These are phyloP conservation scores for Equus quagga DNA, from an alignment of 2,113 vertebrate species.

Conservation along the genomic window DNA sequence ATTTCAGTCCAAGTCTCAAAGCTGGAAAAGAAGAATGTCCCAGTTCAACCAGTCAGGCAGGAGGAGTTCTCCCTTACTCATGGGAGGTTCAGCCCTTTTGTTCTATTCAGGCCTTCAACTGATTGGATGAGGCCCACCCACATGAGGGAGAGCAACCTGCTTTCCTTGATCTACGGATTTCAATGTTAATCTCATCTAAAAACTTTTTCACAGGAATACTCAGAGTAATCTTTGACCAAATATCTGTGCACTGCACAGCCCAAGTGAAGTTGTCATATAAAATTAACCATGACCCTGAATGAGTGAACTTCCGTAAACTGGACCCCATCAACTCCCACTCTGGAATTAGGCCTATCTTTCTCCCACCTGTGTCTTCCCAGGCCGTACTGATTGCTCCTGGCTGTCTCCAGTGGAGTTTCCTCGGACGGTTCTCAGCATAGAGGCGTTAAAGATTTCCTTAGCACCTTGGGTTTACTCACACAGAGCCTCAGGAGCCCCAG, in stretches of 20 bases:
- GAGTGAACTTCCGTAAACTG: background rate
- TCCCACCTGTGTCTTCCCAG: background rate
- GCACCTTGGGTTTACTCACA: background rate
- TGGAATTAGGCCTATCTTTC: background rate
- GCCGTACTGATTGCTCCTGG: background rate
- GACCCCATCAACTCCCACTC: background rate
- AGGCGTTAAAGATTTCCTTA: background rate
- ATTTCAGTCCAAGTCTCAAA: background rate
- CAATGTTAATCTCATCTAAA: background rate
- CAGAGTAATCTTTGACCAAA: background rate
- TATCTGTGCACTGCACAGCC: background rate
- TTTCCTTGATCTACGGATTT: background rate
- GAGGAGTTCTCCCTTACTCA: background rate
- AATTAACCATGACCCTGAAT: background rate
- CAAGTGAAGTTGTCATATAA: background rate
- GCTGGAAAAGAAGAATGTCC: background rate
- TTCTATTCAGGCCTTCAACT: background rate
- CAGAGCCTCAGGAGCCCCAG: accelerated
- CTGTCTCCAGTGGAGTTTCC: background rate
- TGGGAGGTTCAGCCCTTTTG: background rate
- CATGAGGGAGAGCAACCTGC: background rate
- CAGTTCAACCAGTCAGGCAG: background rate
- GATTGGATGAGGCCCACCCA: background rate
- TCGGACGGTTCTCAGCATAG: background rate
- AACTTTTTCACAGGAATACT: background rate